Percentiles rank a stretch among this genome's conserved stretches.
phyloP scores from a whole-genome alignment of 1,140 invertebrate genomes.

The Anastatus disparis region DNA sequence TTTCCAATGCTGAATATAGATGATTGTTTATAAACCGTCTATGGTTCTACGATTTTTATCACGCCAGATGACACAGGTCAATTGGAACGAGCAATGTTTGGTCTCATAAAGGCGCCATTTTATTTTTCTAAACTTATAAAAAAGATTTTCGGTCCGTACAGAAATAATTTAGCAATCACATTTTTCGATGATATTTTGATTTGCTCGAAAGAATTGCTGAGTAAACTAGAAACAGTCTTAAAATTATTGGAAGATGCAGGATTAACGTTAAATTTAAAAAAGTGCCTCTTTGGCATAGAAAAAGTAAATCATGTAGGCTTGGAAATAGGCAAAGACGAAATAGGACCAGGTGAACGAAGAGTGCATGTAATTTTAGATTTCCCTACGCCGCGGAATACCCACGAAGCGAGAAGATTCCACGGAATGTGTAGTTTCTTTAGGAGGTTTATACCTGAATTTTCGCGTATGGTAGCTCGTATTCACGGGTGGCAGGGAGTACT shows the following conservation, averaged over 20 bases:
- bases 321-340: conserved; percentile 38
- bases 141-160: conserved; percentile 40
- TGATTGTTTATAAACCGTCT: conserved; percentile 40
- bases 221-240: conserved; percentile 44
- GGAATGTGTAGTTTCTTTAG: conserved; percentile 59
- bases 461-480: background rate
- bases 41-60: conserved; percentile 36
- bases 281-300: background rate
- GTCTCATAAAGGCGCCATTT: conserved; percentile 49
- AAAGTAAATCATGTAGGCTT: background rate
- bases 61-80: conserved; percentile 49
- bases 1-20: conserved; percentile 46
- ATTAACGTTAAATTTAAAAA: conserved; percentile 34
- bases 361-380: conserved; percentile 55
- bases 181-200: conserved; percentile 56
- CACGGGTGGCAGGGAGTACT: no score
- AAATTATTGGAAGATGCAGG: conserved; percentile 43
- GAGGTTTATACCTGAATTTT: conserved; percentile 44
- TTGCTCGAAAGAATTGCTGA: conserved; percentile 38
- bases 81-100: conserved; percentile 53
- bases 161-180: conserved; percentile 39
- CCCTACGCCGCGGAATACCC: conserved; percentile 51
- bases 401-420: conserved; percentile 51
- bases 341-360: conserved; percentile 55
- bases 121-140: conserved; percentile 46